Conservation (phyloP, 1,140 invertebrate genomes). For the Cotesia vestalis region DNA sequence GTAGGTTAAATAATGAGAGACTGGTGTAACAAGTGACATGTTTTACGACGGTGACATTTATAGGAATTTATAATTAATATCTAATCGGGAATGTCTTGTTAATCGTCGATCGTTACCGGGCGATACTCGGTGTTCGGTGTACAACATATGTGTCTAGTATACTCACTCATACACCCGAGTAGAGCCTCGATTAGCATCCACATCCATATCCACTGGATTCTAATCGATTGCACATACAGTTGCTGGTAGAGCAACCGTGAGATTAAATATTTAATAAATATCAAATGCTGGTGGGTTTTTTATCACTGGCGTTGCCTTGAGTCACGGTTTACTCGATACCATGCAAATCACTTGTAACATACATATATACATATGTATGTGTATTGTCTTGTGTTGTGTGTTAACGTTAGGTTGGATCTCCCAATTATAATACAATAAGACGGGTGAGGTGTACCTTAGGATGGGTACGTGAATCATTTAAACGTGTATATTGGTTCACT, state of each 20-base stretch:
- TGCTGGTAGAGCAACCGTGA: background rate
- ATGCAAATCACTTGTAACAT: slow-evolving; percentile 13
- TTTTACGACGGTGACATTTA: too few relatives aligned
- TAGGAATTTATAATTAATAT: too few relatives aligned
- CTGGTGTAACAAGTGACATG: too few relatives aligned
- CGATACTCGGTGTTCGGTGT: too few relatives aligned
- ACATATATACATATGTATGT: background rate
- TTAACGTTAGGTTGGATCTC: slow-evolving; percentile 1
- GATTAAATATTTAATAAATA: slow-evolving; percentile 16
- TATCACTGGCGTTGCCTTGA: background rate
- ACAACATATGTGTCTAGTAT: too few relatives aligned
- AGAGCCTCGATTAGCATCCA: slow-evolving; percentile 5
- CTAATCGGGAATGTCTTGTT: too few relatives aligned
- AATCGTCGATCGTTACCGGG: too few relatives aligned
- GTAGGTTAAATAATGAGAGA: too few relatives aligned
- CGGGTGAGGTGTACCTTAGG: slow-evolving; percentile 20
- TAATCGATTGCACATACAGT: slow-evolving; percentile 14
- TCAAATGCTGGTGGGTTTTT: slow-evolving; percentile 7
- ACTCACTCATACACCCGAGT: background rate
- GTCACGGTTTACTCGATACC: background rate
- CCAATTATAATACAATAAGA: slow-evolving; percentile 27
- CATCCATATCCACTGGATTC: background rate
- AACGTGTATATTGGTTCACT: slow-evolving; percentile 21
- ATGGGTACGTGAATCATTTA: slow-evolving; percentile 25
- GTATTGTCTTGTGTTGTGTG: background rate